These are phyloP conservation scores for human (Homo sapiens) DNA, from an alignment of 2,113 vertebrate genomes.

Conservation along the genomic window DNA sequence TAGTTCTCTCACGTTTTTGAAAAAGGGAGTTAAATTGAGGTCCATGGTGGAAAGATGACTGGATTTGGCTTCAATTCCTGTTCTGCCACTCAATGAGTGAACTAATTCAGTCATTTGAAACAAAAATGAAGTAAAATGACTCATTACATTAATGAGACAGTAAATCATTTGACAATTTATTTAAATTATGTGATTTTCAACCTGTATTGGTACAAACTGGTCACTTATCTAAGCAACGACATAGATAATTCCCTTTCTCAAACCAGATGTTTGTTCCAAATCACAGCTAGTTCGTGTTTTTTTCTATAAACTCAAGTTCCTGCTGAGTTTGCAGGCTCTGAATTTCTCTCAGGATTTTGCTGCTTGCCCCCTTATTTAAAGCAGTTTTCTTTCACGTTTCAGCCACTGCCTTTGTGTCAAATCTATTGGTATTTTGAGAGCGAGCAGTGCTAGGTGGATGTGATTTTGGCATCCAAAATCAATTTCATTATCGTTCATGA, in stretches of 20 bases:
- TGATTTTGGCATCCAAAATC: neutral
- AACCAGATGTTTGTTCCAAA: neutral
- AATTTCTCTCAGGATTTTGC: neutral
- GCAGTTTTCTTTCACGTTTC: neutral
- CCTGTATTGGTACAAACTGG: neutral
- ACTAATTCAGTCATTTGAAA: neutral
- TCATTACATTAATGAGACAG: neutral
- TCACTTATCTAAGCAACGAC: neutral
- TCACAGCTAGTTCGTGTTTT: neutral
- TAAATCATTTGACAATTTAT: neutral
- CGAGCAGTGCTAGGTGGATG: neutral
- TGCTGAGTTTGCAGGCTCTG: neutral
- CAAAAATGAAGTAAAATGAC: neutral
- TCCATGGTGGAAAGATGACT: neutral
- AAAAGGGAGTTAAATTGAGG: neutral
- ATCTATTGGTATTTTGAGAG: neutral
- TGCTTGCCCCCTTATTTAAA: neutral
- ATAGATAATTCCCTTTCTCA: neutral
- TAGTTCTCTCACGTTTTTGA: neutral
- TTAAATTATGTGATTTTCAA: constrained; percentile 20
- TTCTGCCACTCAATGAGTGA: neutral
- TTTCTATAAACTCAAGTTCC: neutral
- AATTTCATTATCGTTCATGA: neutral
- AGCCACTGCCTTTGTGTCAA: neutral
- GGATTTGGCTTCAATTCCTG: constrained; percentile 10